Evolutionary conservation across 2,113 vertebrate species (phyloP).

Genomic region (Apeltes quadracus): DNA sequence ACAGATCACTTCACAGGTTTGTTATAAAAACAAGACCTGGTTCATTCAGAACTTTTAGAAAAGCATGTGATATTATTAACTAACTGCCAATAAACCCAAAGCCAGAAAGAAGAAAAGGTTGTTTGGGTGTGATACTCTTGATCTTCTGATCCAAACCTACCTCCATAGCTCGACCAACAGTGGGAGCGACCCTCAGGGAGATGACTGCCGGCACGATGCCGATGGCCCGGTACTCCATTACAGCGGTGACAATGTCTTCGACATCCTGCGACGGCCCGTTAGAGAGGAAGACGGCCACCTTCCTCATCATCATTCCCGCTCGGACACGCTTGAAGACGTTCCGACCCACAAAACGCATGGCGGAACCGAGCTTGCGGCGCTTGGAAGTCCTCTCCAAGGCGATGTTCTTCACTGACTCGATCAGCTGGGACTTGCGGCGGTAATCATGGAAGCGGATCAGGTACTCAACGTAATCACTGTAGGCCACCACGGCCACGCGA

Average conservation of each 20-base stretch:
- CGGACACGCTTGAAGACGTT: slow-evolving; percentile 86
- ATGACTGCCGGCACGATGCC: slow-evolving; percentile 81
- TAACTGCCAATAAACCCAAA: too few relatives aligned
- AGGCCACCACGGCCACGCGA: slow-evolving; percentile 84
- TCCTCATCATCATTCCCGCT: slow-evolving; percentile 80
- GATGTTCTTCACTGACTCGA: slow-evolving; percentile 78
- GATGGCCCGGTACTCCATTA: slow-evolving; percentile 82
- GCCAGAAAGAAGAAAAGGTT: too few relatives aligned
- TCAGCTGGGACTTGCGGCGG: slow-evolving; percentile 68
- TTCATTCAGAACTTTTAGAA: too few relatives aligned
- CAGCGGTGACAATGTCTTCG: slow-evolving; percentile 75
- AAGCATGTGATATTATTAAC: too few relatives aligned
- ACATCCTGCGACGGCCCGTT: slow-evolving; percentile 69
- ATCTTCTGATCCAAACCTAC: slow-evolving; percentile 57
- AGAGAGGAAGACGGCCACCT: slow-evolving; percentile 86
- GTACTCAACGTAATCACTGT: slow-evolving; percentile 76
- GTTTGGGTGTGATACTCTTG: too few relatives aligned
- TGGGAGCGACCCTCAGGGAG: slow-evolving; percentile 76
- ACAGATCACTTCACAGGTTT: too few relatives aligned
- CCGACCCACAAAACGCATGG: slow-evolving; percentile 87
- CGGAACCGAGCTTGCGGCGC: slow-evolving; percentile 78
- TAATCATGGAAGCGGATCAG: slow-evolving; percentile 87
- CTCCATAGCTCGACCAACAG: slow-evolving; percentile 67
- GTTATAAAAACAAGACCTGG: too few relatives aligned
- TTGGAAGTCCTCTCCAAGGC: slow-evolving; percentile 75